These are phyloP conservation scores for Parotocinclus haroldoi DNA, from an alignment of 2,797 vertebrate species.

Conservation along the genomic window DNA sequence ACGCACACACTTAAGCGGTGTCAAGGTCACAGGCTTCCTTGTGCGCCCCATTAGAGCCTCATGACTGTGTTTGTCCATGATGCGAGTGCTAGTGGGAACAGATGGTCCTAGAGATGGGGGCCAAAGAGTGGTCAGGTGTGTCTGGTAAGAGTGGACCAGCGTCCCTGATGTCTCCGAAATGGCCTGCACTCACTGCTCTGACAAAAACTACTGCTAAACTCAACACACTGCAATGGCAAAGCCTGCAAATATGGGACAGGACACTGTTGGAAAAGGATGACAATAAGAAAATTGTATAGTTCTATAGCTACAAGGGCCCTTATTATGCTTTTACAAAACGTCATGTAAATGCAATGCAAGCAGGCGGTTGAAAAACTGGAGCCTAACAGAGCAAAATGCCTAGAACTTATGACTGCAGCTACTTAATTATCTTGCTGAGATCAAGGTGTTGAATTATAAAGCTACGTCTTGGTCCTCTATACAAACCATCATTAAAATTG, in stretches of 20 bases:
- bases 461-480: too few relatives aligned
- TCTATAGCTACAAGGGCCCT: too few relatives aligned
- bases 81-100: conserved; percentile 64
- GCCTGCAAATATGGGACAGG: neutral
- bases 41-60: conserved; percentile 74
- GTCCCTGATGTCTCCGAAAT: conserved; percentile 50
- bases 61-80: conserved; percentile 70
- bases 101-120: conserved; percentile 69
- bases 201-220: conserved; percentile 14
- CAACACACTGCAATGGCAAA: neutral
- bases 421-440: too few relatives aligned
- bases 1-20: conserved; percentile 67
- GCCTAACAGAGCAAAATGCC: too few relatives aligned
- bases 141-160: conserved; percentile 62
- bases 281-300: too few relatives aligned
- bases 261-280: too few relatives aligned
- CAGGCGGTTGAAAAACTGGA: too few relatives aligned
- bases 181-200: neutral
- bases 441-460: too few relatives aligned
- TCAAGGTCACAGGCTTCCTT: conserved; percentile 72
- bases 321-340: too few relatives aligned
- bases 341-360: too few relatives aligned
- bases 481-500: too few relatives aligned
- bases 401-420: too few relatives aligned
- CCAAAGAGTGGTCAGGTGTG: conserved; percentile 53